Evolutionary conservation across 2,888 invertebrate genomes (phyloP), one percentile per base, ranked within the genome.

Genomic region (Eurytoma californica): DNA sequence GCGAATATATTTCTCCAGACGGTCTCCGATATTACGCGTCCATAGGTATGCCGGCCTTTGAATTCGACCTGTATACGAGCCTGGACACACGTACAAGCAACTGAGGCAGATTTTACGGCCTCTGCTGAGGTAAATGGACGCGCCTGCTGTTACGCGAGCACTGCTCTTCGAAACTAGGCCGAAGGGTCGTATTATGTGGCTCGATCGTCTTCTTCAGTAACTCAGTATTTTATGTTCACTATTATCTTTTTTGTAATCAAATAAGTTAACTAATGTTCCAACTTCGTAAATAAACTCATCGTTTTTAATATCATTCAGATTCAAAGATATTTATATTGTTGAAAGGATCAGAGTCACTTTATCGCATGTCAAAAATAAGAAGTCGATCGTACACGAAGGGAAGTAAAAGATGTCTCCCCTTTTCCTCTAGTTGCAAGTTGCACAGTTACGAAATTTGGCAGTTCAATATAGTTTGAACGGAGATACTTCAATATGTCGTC

Each of bases 401-500:
- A 72, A 30, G 47, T 24, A 51, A 20, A 65, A 70, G 53, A 70
- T 57, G 69, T 69, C 12, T 30, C 39, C 28, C 49, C 39, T 39
- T 28, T 57, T 72, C n/a, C 30, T 69, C 66, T 16, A 55, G 49
- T 20, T 77, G 60, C 67, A 58, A 39, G 65, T 77, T 66, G 67
- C 67, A 72, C 53, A 51, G 58, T 20, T 28, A 12, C 76, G 53
- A 73, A 69, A 28, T 72, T 67, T 28, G 66, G 72, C 67, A 68
- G 51, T 78, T 78, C 72, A 73, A 73, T 79, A 79, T 79, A 68
- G 63, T 73, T 73, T 60, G 63, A 73, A 53, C 20, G 20, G 81
- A 80, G 80, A 82, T 83, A 83, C 80, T 84, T 82, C 85, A 85
- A 86, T 86, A 86, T 86, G 86, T 84, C 84, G 84, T 83, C 82